phyloP scores from a whole-genome alignment of 2,888 invertebrate species.

The Brenthis ino region DNA sequence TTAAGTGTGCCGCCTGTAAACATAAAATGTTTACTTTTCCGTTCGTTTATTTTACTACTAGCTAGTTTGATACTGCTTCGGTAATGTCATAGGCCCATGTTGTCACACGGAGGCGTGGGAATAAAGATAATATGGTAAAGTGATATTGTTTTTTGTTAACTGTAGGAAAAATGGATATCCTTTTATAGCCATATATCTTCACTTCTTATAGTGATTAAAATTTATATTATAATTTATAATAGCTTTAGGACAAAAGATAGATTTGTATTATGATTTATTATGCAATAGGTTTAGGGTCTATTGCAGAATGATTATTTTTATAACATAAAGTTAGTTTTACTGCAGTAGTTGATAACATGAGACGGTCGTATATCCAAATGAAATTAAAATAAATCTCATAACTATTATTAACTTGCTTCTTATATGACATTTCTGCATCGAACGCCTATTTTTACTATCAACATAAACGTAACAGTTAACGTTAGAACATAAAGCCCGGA shows the following conservation, averaged over 20 bases:
- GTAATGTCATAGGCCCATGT: conserved; percentile 26
- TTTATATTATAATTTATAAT: too few species aligned
- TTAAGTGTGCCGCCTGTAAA: conserved; percentile 2
- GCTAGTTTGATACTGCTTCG: conserved; percentile 11
- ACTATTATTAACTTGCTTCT: not conserved
- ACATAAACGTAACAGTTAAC: conserved; percentile 34
- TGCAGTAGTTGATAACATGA: too few species aligned
- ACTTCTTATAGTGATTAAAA: not conserved
- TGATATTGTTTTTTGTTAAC: conserved; percentile 41
- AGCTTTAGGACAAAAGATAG: too few species aligned
- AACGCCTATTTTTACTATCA: conserved; percentile 28
- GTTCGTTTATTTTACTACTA: conserved; percentile 13
- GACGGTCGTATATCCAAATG: too few species aligned
- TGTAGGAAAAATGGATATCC: not conserved
- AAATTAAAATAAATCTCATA: not conserved
- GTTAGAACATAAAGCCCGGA: conserved; percentile 29
- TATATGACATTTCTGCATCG: conserved; percentile 20
- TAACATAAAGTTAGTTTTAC: too few species aligned
- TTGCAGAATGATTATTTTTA: too few species aligned
- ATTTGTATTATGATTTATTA: too few species aligned
- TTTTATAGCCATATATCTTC: not conserved
- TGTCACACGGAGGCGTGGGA: conserved; percentile 50
- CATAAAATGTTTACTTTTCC: conserved; percentile 5
- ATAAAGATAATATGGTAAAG: conserved; percentile 43
- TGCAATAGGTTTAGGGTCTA: too few species aligned